Evolutionary conservation across 2,797 vertebrate genomes (phyloP).

Genomic region (Siniperca obscura): DNA sequence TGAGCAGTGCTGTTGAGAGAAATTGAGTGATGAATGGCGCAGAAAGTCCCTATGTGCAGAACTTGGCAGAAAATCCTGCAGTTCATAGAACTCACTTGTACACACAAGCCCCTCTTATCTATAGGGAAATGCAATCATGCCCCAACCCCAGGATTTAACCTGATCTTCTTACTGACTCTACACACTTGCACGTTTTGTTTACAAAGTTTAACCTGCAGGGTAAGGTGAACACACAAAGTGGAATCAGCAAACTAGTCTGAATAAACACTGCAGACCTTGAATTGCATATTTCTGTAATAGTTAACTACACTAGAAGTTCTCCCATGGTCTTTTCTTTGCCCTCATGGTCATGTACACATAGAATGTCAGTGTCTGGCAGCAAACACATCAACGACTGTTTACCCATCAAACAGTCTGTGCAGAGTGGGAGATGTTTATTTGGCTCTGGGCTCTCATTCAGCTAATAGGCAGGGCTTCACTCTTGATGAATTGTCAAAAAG

Average conservation of each 20-base stretch:
- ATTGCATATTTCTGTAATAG: slow-evolving; percentile 66
- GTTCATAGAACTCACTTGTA: slow-evolving; percentile 27
- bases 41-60: slow-evolving; percentile 51
- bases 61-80: slow-evolving; percentile 62
- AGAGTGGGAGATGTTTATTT: slow-evolving; percentile 76
- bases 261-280: slow-evolving; percentile 61
- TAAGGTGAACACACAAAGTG: slow-evolving; percentile 45
- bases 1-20: slow-evolving; percentile 57
- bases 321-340: slow-evolving; percentile 55
- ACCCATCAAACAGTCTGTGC: slow-evolving; percentile 73
- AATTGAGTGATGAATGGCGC: slow-evolving; percentile 69
- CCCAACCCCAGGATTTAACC: slow-evolving; percentile 37
- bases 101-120: slow-evolving; percentile 20
- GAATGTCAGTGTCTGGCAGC: slow-evolving; percentile 52
- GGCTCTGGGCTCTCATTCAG: slow-evolving; percentile 73
- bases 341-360: slow-evolving; percentile 65
- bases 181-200: slow-evolving; percentile 38
- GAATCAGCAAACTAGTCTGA: slow-evolving; percentile 35
- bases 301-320: slow-evolving; percentile 63
- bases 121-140: slow-evolving; percentile 46
- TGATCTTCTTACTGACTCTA: slow-evolving; percentile 26
- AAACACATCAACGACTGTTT: slow-evolving; percentile 78
- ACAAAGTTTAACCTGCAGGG: slow-evolving; percentile 50
- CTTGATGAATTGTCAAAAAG: slow-evolving; percentile 78
- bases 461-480: slow-evolving; percentile 75